Base-by-base conservation (phyloP, 2,888 invertebrate genomes). In the Idaea aversata region DNA sequence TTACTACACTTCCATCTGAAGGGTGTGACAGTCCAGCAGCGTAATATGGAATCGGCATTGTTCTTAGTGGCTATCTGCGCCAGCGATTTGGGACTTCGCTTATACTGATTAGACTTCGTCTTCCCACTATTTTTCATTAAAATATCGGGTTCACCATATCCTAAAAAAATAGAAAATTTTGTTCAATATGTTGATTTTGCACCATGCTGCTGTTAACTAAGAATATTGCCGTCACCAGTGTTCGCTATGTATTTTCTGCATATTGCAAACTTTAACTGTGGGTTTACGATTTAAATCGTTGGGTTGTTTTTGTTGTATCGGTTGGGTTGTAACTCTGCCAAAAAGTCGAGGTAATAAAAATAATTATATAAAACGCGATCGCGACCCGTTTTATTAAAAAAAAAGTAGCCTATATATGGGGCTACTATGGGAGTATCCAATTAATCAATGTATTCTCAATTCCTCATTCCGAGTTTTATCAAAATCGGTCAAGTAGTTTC, bases 151-250 rank as follows among this genome's bases (percentile, higher is more conserved):
- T 79, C 81, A 70, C 75, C 76, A 74, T 67, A 72, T 80, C 92
- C 92, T 92, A 92, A 88, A 92, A 88, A 92, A 92, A 92, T 87
- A 91, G 85, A 91, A 91, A 91, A 88, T 77, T 75, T 70, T 69
- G 69, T 78, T 80, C 77, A 78, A 77, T 69, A 66, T 68, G 61
- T 65, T 60, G 57, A 47, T 58, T n/a, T 64, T 62, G 34, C 61
- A 15, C 16, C 34, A 25, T 25, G 25, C 13, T 47, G 7, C 10
- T 47, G 13, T 47, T 10, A 13, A 13, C 13, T 13, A 6, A 47
- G 3, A 7, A 47, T 7, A 47, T 13, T 13, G 47, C 47, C 47
- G 2, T 47, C 47, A 47, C 47, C 47, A 47, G 47, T 47, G 7
- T 47, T 13, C 13, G 7, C 47, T 7, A 13, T 47, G 7, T 47